Evolutionary conservation across 2,888 invertebrate genomes (phyloP).

Genomic region (Nymphalis urticae): DNA sequence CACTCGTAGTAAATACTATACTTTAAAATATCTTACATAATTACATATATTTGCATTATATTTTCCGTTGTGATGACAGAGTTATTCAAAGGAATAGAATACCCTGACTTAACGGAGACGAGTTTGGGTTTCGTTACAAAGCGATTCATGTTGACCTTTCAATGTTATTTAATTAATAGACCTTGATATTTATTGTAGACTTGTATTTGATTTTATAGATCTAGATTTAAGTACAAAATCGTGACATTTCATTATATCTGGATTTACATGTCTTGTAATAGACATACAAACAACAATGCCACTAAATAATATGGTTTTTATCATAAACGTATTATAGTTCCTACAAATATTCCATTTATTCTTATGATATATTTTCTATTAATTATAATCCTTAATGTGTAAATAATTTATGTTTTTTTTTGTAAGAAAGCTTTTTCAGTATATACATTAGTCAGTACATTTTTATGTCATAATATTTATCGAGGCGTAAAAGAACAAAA

Average conservation of each 20-base stretch:
- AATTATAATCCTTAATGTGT: too few species aligned
- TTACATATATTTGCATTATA: conserved; percentile 11
- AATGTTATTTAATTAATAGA: conserved; percentile 2
- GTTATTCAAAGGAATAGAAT: neutral
- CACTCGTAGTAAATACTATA: conserved; percentile 15
- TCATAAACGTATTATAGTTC: too few species aligned
- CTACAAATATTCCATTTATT: too few species aligned
- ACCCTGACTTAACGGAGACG: neutral
- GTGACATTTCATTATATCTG: neutral
- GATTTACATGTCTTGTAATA: too few species aligned
- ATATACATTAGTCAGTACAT: too few species aligned
- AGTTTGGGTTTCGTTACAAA: neutral
- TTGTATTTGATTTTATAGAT: conserved; percentile 1
- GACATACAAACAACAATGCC: too few species aligned
- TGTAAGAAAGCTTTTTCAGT: too few species aligned
- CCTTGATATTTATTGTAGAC: conserved; percentile 5
- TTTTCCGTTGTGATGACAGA: neutral
- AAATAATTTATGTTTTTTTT: too few species aligned
- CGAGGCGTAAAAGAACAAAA: too few species aligned
- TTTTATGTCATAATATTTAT: too few species aligned
- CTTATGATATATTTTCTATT: too few species aligned
- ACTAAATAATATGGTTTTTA: too few species aligned
- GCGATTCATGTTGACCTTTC: neutral
- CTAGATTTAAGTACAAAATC: conserved; percentile 2
- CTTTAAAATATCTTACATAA: conserved; percentile 5